A percentile compares a stretch with the other conserved stretches of the same genome.
Evolutionary conservation across 2,797 vertebrate species (phyloP).

Genomic region (Bufotes viridis): DNA sequence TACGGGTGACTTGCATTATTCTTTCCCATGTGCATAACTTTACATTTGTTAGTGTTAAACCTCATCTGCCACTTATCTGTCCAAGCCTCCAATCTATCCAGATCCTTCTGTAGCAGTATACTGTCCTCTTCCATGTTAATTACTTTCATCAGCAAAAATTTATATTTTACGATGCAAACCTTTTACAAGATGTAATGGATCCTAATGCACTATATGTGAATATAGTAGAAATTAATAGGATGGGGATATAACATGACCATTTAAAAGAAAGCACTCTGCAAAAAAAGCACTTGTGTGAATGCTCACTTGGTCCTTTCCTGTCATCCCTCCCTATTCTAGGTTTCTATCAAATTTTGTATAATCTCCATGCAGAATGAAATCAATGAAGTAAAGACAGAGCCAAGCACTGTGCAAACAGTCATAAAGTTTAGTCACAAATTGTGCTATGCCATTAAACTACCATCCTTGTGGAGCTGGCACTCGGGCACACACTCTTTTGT

Average conservation of each 20-base stretch:
- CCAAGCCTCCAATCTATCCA: no score
- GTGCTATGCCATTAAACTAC: conserved; percentile 63
- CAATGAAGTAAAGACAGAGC: conserved; percentile 13
- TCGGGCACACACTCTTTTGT: conserved; percentile 31
- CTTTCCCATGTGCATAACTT: no score
- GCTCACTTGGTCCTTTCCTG: neutral
- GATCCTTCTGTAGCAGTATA: no score
- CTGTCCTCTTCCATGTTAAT: no score
- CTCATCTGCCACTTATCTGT: no score
- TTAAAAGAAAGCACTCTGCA: neutral
- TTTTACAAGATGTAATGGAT: no score
- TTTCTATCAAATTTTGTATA: neutral
- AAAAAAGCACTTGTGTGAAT: neutral
- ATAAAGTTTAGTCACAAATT: conserved; percentile 38
- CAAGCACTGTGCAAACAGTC: conserved; percentile 17
- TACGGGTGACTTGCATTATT: no score
- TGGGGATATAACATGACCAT: neutral
- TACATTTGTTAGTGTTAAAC: no score
- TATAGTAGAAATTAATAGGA: neutral
- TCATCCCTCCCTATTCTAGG: neutral
- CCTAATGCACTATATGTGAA: no score
- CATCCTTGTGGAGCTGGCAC: conserved; percentile 48
- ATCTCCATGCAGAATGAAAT: neutral
- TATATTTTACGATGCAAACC: no score
- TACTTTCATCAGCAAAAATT: no score